Evolutionary conservation across 2,797 vertebrate genomes (phyloP).

Genomic region (Coracias cyanogaster): DNA sequence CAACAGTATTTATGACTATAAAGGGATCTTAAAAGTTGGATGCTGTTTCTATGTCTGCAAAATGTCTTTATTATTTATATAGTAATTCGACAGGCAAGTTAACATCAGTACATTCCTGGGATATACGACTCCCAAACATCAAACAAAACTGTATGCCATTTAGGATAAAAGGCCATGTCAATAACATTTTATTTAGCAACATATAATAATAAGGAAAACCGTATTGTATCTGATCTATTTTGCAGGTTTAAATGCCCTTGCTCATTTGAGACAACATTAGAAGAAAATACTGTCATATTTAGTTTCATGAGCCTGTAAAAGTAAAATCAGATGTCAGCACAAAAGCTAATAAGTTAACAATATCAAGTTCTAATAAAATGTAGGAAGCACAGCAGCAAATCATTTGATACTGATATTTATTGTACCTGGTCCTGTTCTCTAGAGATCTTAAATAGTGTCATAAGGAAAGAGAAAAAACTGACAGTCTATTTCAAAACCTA

Average conservation of each 20-base stretch:
- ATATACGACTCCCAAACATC: background rate
- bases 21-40: background rate
- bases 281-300: slow-evolving; percentile 42
- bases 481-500: background rate
- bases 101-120: background rate
- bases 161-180: background rate
- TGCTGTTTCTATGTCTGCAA: background rate
- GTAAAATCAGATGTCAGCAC: slow-evolving; percentile 30
- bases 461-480: background rate
- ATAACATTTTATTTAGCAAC: slow-evolving; percentile 15
- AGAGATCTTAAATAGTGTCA: background rate
- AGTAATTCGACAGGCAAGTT: background rate
- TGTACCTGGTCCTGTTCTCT: background rate
- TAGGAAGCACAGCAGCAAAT: slow-evolving; percentile 20
- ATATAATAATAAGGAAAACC: background rate
- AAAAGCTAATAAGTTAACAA: background rate
- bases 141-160: background rate
- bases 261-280: slow-evolving; percentile 5
- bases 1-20: background rate
- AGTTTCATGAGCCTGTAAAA: slow-evolving; percentile 45
- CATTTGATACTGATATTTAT: slow-evolving; percentile 28
- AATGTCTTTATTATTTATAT: background rate
- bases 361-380: slow-evolving; percentile 32
- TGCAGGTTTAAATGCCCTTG: slow-evolving; percentile 18
- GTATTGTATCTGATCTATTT: background rate